Conservation (phyloP, 2,797 vertebrate genomes). For the Uromys caudimaculatus region DNA sequence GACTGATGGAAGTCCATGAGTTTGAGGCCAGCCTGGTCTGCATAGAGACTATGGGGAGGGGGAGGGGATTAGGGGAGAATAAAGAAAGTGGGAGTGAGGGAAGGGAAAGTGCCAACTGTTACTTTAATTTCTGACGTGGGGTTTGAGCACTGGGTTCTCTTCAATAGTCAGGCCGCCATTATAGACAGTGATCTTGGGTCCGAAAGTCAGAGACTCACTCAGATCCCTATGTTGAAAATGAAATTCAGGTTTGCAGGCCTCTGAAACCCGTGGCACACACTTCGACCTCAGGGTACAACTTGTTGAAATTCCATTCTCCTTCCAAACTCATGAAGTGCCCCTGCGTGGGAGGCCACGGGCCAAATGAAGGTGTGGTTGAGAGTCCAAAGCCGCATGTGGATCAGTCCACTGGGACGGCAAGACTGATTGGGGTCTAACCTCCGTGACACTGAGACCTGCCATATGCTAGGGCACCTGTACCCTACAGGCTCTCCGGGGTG, state of each 20-base stretch:
- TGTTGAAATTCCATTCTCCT: no score
- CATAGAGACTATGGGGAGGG: neutral
- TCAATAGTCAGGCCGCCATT: neutral
- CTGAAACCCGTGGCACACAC: neutral
- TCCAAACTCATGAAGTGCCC: neutral
- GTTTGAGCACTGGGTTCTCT: no score
- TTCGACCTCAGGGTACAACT: neutral
- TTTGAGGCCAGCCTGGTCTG: neutral
- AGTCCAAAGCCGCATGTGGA: neutral
- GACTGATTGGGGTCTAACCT: neutral
- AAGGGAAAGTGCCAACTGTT: neutral
- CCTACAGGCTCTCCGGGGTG: neutral
- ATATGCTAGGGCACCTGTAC: fast-evolving
- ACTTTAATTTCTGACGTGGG: neutral
- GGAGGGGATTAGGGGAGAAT: neutral
- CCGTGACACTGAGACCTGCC: neutral
- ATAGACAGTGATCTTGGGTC: neutral
- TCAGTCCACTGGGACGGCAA: no score
- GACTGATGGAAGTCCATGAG: neutral
- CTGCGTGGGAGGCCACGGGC: neutral
- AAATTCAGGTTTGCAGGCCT: neutral
- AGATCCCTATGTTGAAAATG: neutral
- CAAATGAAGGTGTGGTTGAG: neutral
- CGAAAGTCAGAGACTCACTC: no score
- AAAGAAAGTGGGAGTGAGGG: neutral